These are phyloP conservation scores for Clarias laeviceps DNA, from an alignment of 2,797 vertebrate species.

Conservation along the genomic window DNA sequence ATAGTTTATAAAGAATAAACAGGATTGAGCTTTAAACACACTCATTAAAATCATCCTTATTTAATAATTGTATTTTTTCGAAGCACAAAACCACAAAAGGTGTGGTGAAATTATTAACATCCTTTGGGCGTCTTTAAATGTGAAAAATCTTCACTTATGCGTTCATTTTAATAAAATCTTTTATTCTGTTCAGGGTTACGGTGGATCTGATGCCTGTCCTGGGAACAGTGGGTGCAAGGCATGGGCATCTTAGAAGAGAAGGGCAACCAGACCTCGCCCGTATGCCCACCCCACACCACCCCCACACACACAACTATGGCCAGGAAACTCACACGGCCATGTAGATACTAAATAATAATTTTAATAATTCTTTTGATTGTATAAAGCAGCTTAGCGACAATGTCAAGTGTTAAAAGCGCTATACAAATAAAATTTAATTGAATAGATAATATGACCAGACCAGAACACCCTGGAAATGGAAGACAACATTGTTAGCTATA, in stretches of 20 bases:
- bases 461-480: background rate
- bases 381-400: no score
- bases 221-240: background rate
- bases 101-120: background rate
- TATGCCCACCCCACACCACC: background rate
- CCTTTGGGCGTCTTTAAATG: background rate
- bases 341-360: no score
- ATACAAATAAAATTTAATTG: no score
- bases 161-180: background rate
- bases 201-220: background rate
- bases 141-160: background rate
- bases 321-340: background rate
- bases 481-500: background rate
- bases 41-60: background rate
- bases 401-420: no score
- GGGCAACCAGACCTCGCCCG: background rate
- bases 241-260: background rate
- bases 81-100: background rate
- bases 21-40: background rate
- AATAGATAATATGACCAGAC: background rate
- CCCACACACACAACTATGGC: background rate
- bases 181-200: background rate
- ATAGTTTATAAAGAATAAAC: background rate
- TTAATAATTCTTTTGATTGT: no score
- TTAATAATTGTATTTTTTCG: background rate